phyloP scores from a whole-genome alignment of 2,888 invertebrate species.

The Oscheius sp. region DNA sequence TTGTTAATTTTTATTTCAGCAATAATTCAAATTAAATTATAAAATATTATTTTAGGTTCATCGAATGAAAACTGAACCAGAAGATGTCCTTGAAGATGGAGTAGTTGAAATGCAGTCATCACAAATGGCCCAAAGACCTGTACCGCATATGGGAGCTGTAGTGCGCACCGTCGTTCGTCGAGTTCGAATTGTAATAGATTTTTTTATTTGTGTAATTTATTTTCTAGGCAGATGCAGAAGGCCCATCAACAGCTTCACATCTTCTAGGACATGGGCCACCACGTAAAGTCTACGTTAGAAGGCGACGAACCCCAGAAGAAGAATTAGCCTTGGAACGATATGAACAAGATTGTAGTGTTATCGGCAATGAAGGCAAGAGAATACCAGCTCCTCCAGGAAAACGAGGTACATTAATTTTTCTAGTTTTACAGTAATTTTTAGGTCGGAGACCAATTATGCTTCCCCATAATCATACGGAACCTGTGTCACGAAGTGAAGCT shows the following conservation, averaged over 20 bases:
- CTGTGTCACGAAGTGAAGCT: slow-evolving; percentile 31
- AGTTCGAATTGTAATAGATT: slow-evolving; percentile 2
- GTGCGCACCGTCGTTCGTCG: slow-evolving; percentile 5
- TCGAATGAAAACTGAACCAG: too few relatives aligned
- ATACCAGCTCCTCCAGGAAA: slow-evolving; percentile 33
- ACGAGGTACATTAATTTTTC: background rate
- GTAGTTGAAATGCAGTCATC: background rate
- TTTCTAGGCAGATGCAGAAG: background rate
- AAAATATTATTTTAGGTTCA: too few relatives aligned
- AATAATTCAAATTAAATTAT: too few relatives aligned
- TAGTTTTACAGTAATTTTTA: background rate
- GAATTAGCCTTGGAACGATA: slow-evolving; percentile 15
- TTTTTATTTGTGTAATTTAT: too few relatives aligned
- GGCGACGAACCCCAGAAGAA: slow-evolving; percentile 33
- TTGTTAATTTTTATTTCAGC: background rate
- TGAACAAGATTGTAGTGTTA: slow-evolving; percentile 6
- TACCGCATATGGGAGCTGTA: background rate
- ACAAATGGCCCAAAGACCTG: background rate
- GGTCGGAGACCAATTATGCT: slow-evolving; percentile 30
- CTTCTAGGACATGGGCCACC: background rate
- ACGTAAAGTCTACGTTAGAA: slow-evolving; percentile 27
- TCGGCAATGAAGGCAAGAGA: background rate
- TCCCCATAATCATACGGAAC: slow-evolving; percentile 20
- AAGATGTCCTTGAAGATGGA: slow-evolving; percentile 11
- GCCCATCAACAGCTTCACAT: slow-evolving; percentile 2